phyloP scores from a whole-genome alignment of 1,140 invertebrate species.

The Phocides pigmalion region DNA sequence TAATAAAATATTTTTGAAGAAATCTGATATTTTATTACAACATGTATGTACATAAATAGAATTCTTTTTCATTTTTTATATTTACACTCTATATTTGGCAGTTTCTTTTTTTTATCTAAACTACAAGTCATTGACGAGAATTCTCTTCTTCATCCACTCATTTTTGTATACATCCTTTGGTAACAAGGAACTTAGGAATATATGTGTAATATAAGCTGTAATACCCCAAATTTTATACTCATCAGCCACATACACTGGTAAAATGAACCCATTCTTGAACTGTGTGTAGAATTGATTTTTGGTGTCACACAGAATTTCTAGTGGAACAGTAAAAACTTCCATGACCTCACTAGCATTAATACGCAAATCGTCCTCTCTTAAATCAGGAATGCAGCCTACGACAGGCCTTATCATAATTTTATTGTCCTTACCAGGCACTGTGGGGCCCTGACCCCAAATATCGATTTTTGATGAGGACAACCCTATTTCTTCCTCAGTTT shows the following conservation, averaged over 20 bases:
- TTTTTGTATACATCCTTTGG: slow-evolving; percentile 67
- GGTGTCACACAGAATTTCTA: slow-evolving; percentile 88
- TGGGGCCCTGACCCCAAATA: slow-evolving; percentile 87
- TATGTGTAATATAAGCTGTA: slow-evolving; percentile 75
- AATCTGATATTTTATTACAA: slow-evolving; percentile 21
- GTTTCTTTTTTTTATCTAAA: background rate
- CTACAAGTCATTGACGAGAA: slow-evolving; percentile 36
- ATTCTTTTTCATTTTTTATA: no score
- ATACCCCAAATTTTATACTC: slow-evolving; percentile 77
- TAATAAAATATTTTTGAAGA: slow-evolving; percentile 48
- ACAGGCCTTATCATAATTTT: slow-evolving; percentile 89
- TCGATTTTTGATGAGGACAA: slow-evolving; percentile 87
- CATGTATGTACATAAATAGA: slow-evolving; percentile 1
- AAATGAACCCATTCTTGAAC: slow-evolving; percentile 61
- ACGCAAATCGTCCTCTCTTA: slow-evolving; percentile 81
- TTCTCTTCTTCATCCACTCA: slow-evolving; percentile 64
- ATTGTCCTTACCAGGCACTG: slow-evolving; percentile 81
- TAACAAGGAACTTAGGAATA: slow-evolving; percentile 65
- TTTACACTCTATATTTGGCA: background rate
- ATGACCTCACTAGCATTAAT: slow-evolving; percentile 91
- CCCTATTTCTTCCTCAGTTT: slow-evolving; percentile 94
- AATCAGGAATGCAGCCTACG: slow-evolving; percentile 87
- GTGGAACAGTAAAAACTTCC: slow-evolving; percentile 88
- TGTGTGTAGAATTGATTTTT: slow-evolving; percentile 78
- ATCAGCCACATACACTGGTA: slow-evolving; percentile 70